These are phyloP conservation scores for Drosophila borealis DNA, from an alignment of 2,888 invertebrate genomes.

Conservation along the genomic window DNA sequence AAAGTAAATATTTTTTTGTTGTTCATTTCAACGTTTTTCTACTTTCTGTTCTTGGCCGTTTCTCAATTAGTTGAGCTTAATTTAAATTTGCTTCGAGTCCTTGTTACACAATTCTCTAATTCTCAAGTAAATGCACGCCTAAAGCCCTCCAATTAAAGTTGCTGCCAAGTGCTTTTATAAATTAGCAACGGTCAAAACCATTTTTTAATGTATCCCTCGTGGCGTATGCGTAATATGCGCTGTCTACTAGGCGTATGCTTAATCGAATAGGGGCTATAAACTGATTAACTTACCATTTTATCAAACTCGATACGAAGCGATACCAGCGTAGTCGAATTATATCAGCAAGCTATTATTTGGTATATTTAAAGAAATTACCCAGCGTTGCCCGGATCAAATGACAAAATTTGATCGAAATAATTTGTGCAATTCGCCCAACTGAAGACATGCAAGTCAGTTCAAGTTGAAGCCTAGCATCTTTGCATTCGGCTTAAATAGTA, in stretches of 20 bases:
- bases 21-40: neutral
- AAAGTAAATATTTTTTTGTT: constrained; percentile 29
- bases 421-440: too few relatives aligned
- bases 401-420: too few relatives aligned
- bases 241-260: constrained; percentile 16
- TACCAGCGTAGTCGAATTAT: too few relatives aligned
- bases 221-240: constrained; percentile 23
- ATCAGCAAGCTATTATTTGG: too few relatives aligned
- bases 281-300: neutral
- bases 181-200: constrained; percentile 49
- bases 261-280: neutral
- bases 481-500: too few relatives aligned
- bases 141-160: constrained; percentile 38
- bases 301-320: neutral
- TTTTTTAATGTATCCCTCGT: constrained; percentile 1
- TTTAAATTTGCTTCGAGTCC: constrained; percentile 74
- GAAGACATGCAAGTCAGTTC: too few relatives aligned
- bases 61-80: constrained; percentile 77
- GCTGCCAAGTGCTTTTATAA: constrained; percentile 52
- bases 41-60: constrained; percentile 16
- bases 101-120: constrained; percentile 69
- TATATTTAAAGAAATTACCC: too few relatives aligned
- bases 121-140: constrained; percentile 53
- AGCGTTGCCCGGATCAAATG: too few relatives aligned
- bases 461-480: too few relatives aligned